Evolutionary conservation across 2,888 invertebrate species (phyloP), one percentile per base, ranked within the genome.

Genomic region (Phania funesta): DNA sequence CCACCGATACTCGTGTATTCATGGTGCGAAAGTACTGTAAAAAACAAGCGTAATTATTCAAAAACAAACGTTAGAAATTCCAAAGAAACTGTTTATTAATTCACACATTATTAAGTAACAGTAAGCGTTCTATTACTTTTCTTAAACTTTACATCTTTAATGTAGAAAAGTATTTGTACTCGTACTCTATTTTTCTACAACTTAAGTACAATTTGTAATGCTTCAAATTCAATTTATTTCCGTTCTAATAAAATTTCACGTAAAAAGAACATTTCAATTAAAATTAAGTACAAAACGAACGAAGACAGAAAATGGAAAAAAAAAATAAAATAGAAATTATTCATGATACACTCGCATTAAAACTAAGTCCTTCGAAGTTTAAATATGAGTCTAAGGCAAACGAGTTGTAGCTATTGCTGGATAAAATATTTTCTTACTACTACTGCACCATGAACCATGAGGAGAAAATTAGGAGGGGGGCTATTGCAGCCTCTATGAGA

Each of bases 1-100:
- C 97, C 86, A 99, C 95, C 11, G 98, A 97, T 58, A 99, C 96
- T 85, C 98, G 93, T 64, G 99, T 98, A 91, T 97, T 98, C 87
- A 99, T 93, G 78, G 97, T 96, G 84, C 97, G 95, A 92, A 97
- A 97, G 91, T 98, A 98, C 97, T 98, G 93, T 1, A 92, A 89
- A n/a, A 35, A 54, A 32, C 50, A 41, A 11, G 11, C 2, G n/a
- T n/a, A n/a, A 38, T 13, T 16, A 41, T 16, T 6, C 16, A 24
- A 35, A n/a, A 22, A 22, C 0, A 24, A 24, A 9, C 0, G 18
- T 62, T 32, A 44, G 0, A 32, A 44, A 29, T 9, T 41, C 2
- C 16, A 29, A 50, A 60, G 18, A 48, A 38, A 38, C 0, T 6
- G 38, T 22, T 64, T 56, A 26, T 22, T 26, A 65, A 35, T 65